A percentile compares a stretch with the other conserved stretches of the same genome.
These are phyloP conservation scores for Natator depressus DNA, from an alignment of 2,113 vertebrate species.

Conservation along the genomic window DNA sequence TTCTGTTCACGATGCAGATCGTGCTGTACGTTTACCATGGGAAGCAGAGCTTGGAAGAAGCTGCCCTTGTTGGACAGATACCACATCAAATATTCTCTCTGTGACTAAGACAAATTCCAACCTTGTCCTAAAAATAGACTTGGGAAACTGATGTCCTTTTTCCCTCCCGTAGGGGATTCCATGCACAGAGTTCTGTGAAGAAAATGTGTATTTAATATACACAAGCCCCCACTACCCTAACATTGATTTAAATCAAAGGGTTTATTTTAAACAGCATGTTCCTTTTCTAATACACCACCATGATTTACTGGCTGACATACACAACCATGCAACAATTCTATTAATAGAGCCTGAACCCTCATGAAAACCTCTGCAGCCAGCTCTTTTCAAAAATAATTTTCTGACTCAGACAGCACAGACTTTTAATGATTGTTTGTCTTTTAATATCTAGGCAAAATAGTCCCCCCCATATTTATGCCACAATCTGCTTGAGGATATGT, in stretches of 20 bases:
- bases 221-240: not conserved
- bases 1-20: slow-evolving; percentile 32
- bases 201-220: not conserved
- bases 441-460: not conserved
- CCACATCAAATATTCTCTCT: not conserved
- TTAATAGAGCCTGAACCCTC: not conserved
- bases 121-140: not conserved
- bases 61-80: slow-evolving; percentile 3
- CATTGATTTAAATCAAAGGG: not conserved
- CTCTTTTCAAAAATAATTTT: not conserved
- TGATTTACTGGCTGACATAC: not conserved
- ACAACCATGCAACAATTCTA: not conserved
- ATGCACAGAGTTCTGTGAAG: not conserved
- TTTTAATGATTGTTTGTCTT: not conserved
- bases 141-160: not conserved
- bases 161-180: not conserved
- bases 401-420: not conserved
- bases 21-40: slow-evolving; percentile 29
- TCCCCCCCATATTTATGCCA: not conserved
- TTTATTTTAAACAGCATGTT: not conserved
- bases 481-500: not conserved
- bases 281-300: not conserved
- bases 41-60: slow-evolving; percentile 28
- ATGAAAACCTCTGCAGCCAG: not conserved
- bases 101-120: not conserved